Evolutionary conservation across 2,888 invertebrate species (phyloP), one percentile per base, ranked within the genome.

Genomic region (Ypsolopha sequella): DNA sequence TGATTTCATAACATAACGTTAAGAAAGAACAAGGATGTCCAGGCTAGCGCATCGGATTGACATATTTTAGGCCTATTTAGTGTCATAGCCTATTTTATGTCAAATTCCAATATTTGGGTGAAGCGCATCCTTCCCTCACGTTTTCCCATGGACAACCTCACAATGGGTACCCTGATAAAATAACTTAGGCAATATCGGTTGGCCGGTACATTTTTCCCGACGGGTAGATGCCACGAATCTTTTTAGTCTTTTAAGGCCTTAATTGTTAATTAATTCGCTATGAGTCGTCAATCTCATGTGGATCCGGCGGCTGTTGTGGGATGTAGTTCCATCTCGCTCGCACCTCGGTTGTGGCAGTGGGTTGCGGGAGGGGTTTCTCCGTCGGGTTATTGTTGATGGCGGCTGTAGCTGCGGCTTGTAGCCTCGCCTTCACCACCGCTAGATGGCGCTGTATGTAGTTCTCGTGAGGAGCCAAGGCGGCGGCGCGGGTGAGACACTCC

Each of bases 371-470:
- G 10, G 43, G 63, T 52, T 10, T 63, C 53, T 36, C 66, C 58
- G 13, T 62, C 60, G 56, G 24, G 13, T 44, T 39, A 8, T n/a
- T 35, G 14, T 59, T 52, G 38, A 61, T 7, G 44, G 55, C 43
- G 33, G 60, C 48, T 51, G 60, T 44, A 54, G 62, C 57, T 1
- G 66, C n/a, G 64, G 63, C 41, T 65, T 66, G 51, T 55, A 55
- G 48, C 10, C 94, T 88, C 53, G 91, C 90, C 57, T 93, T 90
- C 13, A 98, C 97, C 51, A 98, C 97, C 58, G 93, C 92, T 41
- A 98, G 89, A 73, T 98, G 98, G 11, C 95, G 90, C 52, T 92
- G 88, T 43, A 98, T 95, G 86, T 98, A 98, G 62, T 95, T 95
- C 74, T 98, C 98, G 54, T 91, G 89, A 0, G 98, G 98, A 0